These are phyloP conservation scores for Zosterops lateralis DNA, from an alignment of 2,113 vertebrate genomes.

Conservation along the genomic window DNA sequence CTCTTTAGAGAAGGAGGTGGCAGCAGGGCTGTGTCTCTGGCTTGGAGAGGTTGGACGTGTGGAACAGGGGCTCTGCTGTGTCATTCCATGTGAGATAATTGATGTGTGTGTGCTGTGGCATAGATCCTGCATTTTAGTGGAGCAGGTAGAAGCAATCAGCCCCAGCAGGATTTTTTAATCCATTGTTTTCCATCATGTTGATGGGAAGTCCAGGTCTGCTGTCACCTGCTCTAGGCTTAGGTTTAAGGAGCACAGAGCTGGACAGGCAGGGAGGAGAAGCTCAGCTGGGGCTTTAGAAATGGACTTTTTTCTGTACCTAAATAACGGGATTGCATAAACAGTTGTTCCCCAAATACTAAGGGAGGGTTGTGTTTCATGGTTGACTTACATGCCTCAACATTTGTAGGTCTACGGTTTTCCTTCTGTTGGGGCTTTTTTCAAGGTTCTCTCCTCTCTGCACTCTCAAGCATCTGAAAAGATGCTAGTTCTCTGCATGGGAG, in stretches of 20 bases:
- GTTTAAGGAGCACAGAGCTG: neutral
- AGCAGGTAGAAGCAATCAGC: neutral
- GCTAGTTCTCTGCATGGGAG: neutral
- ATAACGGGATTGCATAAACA: neutral
- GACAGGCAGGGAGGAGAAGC: neutral
- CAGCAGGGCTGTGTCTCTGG: neutral
- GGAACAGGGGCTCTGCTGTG: rapidly evolving
- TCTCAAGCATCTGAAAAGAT: neutral
- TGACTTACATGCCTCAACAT: neutral
- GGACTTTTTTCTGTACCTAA: neutral
- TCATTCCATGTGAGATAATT: neutral
- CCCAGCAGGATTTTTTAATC: neutral
- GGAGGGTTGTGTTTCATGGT: neutral
- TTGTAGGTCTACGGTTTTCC: neutral
- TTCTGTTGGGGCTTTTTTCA: neutral
- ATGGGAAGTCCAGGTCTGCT: neutral
- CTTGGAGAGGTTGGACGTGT: neutral
- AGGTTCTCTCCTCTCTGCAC: neutral
- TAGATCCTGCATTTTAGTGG: neutral
- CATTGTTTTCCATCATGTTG: neutral
- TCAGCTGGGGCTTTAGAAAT: neutral
- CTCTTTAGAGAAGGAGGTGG: neutral
- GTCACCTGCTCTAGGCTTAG: neutral
- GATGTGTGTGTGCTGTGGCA: neutral
- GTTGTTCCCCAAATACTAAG: neutral